These are phyloP conservation scores for Gobio occitaniae DNA, from an alignment of 2,797 vertebrate genomes.

Conservation along the genomic window DNA sequence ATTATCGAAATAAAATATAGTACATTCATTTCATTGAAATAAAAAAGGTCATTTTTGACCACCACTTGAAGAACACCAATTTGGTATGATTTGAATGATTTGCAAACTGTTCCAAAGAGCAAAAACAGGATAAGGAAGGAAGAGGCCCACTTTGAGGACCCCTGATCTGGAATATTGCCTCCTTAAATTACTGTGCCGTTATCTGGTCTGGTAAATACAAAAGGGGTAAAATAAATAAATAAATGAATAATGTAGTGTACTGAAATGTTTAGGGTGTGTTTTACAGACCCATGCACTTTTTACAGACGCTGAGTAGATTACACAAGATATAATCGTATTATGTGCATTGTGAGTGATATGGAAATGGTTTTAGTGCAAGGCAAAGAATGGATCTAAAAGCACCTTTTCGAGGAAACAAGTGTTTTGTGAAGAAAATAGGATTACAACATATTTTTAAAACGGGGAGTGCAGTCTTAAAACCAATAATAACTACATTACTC, in stretches of 20 bases:
- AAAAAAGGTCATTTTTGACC: too few species aligned
- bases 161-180: not conserved
- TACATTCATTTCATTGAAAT: not conserved
- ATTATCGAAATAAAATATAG: not conserved
- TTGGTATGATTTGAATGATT: not conserved
- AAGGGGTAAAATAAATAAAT: not conserved
- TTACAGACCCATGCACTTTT: conserved; percentile 53
- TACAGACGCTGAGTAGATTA: conserved; percentile 2
- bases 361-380: conserved; percentile 1
- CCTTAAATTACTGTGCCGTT: not conserved
- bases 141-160: not conserved
- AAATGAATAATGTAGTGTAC: not conserved
- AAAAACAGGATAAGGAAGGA: not conserved
- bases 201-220: conserved; percentile 6
- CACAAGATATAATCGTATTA: conserved; percentile 29
- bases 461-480: not conserved
- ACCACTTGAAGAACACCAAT: too few species aligned
- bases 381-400: conserved; percentile 26
- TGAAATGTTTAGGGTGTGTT: conserved; percentile 33
- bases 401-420: conserved; percentile 24
- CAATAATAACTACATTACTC: not conserved
- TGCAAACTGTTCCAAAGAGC: not conserved
- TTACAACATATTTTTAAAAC: conserved; percentile 14
- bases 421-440: conserved; percentile 15
- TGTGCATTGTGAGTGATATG: conserved; percentile 12